Evolutionary conservation across 2,888 invertebrate species (phyloP).

Genomic region (Sabellastarte sp.): DNA sequence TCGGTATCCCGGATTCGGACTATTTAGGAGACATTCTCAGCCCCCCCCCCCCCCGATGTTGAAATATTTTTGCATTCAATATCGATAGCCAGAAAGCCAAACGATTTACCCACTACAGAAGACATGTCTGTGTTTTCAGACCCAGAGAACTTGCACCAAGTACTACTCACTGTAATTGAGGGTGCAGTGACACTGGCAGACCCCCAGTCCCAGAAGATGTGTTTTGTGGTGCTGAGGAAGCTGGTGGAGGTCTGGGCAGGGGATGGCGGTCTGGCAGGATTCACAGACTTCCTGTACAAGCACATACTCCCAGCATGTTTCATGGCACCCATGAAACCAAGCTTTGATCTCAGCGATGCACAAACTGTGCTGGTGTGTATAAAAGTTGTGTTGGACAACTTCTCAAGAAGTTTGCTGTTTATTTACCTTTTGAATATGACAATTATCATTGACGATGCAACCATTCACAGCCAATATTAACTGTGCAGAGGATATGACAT

Average conservation of each 20-base stretch:
- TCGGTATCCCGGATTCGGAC: no score
- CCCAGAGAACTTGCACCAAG: slow-evolving; percentile 53
- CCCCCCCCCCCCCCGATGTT: no score
- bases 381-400: slow-evolving; percentile 21
- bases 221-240: slow-evolving; percentile 60
- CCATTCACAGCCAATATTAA: no score
- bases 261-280: slow-evolving; percentile 58
- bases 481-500: no score
- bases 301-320: slow-evolving; percentile 64
- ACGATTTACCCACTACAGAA: no score
- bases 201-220: slow-evolving; percentile 63
- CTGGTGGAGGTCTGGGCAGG: slow-evolving; percentile 57
- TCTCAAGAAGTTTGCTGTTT: no score
- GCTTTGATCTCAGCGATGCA: slow-evolving; percentile 63
- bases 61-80: no score
- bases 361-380: slow-evolving; percentile 59
- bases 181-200: no score
- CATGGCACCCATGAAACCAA: slow-evolving; percentile 62
- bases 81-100: no score
- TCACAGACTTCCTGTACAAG: slow-evolving; percentile 63
- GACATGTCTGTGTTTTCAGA: slow-evolving; percentile 50
- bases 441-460: no score
- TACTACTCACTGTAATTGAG: slow-evolving; percentile 62
- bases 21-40: no score
- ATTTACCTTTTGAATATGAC: not conserved